A percentile compares a stretch with the other conserved stretches of the same genome.
Evolutionary conservation across 2,888 invertebrate species (phyloP).

Genomic region (Luperina testacea): DNA sequence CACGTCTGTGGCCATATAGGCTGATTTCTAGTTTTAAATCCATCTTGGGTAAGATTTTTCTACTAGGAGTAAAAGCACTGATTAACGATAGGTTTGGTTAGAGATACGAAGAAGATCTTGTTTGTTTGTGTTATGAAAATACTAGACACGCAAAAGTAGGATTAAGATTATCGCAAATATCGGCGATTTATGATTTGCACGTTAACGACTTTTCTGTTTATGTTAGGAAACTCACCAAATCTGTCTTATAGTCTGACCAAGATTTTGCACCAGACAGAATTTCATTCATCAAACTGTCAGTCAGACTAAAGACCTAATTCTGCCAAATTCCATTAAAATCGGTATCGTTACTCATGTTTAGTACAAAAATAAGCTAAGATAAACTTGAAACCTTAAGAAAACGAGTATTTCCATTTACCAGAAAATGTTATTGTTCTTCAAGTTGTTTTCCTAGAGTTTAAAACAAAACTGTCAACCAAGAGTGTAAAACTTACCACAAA

Average conservation of each 20-base stretch:
- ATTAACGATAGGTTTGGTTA: slow-evolving; percentile 3
- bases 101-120: background rate
- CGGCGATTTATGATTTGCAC: background rate
- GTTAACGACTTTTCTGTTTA: slow-evolving; percentile 11
- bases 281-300: slow-evolving; percentile 19
- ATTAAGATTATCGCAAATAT: slow-evolving; percentile 1
- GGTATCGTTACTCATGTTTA: no score
- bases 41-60: slow-evolving; percentile 38
- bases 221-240: slow-evolving; percentile 28
- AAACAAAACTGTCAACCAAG: slow-evolving; percentile 12
- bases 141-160: slow-evolving; percentile 4
- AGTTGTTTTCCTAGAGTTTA: background rate
- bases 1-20: slow-evolving; percentile 48
- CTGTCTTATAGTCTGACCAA: slow-evolving; percentile 3
- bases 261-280: slow-evolving; percentile 13
- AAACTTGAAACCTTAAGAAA: background rate
- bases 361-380: background rate
- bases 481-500: slow-evolving; percentile 31
- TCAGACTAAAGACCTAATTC: background rate
- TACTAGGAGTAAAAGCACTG: slow-evolving; percentile 27
- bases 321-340: background rate
- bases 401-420: background rate
- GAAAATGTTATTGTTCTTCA: background rate
- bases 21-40: slow-evolving; percentile 60
- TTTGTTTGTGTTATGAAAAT: slow-evolving; percentile 28